These are phyloP conservation scores for Drosophila kuntzei DNA, from an alignment of 2,888 invertebrate genomes.

Conservation along the genomic window DNA sequence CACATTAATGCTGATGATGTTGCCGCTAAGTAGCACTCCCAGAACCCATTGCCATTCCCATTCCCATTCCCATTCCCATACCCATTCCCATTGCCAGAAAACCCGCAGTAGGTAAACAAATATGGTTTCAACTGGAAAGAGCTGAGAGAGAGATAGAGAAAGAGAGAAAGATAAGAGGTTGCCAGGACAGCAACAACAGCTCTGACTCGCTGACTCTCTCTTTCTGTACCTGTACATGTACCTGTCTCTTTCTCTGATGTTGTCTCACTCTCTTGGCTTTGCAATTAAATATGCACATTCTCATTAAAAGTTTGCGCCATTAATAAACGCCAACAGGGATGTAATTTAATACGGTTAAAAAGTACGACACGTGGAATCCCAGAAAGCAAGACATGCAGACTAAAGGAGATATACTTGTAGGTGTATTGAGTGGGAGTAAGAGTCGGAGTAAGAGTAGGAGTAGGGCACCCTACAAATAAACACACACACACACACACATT, in stretches of 20 bases:
- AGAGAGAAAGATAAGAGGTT: slow-evolving; percentile 27
- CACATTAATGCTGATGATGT: slow-evolving; percentile 76
- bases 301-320: slow-evolving; percentile 81
- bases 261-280: slow-evolving; percentile 67
- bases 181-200: slow-evolving; percentile 39
- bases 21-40: slow-evolving; percentile 77
- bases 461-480: slow-evolving; percentile 26
- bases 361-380: slow-evolving; percentile 73
- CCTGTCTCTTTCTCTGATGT: slow-evolving; percentile 9
- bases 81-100: slow-evolving; percentile 18
- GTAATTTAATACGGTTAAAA: slow-evolving; percentile 80
- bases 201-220: slow-evolving; percentile 33
- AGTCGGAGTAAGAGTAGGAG: slow-evolving; percentile 1
- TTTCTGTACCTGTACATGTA: background rate
- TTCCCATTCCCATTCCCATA: slow-evolving; percentile 21
- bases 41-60: slow-evolving; percentile 43
- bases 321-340: slow-evolving; percentile 81
- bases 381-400: slow-evolving; percentile 54
- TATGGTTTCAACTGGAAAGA: slow-evolving; percentile 34
- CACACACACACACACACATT: slow-evolving; percentile 34
- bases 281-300: slow-evolving; percentile 81
- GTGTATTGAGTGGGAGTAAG: background rate
- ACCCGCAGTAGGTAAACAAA: slow-evolving; percentile 55
- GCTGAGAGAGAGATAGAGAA: slow-evolving; percentile 14
- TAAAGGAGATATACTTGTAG: slow-evolving; percentile 9